Conservation (phyloP, 1,140 invertebrate genomes). For the Drosophila asahinai region DNA sequence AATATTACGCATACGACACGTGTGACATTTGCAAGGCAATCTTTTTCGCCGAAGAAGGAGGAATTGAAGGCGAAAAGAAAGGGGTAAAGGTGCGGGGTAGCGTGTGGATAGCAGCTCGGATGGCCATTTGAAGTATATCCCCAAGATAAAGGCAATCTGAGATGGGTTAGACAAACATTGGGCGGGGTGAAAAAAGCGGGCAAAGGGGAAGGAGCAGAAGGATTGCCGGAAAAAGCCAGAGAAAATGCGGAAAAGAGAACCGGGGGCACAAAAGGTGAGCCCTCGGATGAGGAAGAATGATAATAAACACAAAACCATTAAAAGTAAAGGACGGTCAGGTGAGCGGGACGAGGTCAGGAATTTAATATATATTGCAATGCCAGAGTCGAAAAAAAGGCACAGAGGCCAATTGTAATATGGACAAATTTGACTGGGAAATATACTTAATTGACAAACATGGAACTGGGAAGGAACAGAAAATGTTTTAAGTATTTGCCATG, state of each 20-base stretch:
- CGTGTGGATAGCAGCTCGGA: conserved; percentile 14
- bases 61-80: not conserved
- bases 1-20: conserved; percentile 47
- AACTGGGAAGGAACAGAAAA: too few species aligned
- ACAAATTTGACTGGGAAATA: not conserved
- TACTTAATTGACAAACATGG: not conserved
- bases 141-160: conserved; percentile 52
- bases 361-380: conserved; percentile 32
- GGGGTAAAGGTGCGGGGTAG: not conserved
- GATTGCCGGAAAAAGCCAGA: not conserved
- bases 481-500: not conserved
- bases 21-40: conserved; percentile 35
- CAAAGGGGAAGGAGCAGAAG: too few species aligned
- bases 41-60: not conserved
- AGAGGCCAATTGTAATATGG: conserved; percentile 22
- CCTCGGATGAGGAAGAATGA: conserved; percentile 28
- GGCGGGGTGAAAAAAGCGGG: too few species aligned
- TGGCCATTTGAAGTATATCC: conserved; percentile 54
- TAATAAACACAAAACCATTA: conserved; percentile 52
- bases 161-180: conserved; percentile 38
- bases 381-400: not conserved
- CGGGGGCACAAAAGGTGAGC: conserved; percentile 12
- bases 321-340: conserved; percentile 1
- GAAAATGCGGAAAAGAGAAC: not conserved
- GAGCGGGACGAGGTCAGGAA: conserved; percentile 3